Percentiles rank a stretch among this genome's conserved stretches.
Conservation (phyloP, 2,113 vertebrate genomes). For the Camelus dromedarius region DNA sequence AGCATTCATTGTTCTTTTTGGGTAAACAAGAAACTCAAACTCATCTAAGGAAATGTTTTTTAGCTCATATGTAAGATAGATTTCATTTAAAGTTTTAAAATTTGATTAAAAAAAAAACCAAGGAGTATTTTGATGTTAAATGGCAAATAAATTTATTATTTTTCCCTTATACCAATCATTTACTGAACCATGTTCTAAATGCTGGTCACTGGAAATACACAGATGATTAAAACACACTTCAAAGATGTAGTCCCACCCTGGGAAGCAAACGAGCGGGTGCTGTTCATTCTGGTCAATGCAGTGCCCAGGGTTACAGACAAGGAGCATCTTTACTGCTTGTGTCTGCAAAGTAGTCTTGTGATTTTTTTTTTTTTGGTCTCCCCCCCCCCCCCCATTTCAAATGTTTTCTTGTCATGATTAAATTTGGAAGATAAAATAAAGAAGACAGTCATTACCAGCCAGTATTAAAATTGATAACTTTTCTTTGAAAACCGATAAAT, state of each 20-base stretch:
- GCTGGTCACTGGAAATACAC: not conserved
- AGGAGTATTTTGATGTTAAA: not conserved
- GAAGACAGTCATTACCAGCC: not conserved
- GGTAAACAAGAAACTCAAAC: not conserved
- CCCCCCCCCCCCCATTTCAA: not conserved
- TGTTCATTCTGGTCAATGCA: not conserved
- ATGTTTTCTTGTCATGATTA: not conserved
- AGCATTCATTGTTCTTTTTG: not conserved
- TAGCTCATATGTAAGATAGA: not conserved
- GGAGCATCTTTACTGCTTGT: not conserved
- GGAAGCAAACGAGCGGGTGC: not conserved
- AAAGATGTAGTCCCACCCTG: not conserved
- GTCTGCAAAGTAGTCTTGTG: not conserved
- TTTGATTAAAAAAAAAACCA: constrained; percentile 8
- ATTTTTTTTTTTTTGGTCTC: not conserved
- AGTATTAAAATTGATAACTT: not conserved
- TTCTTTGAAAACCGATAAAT: not conserved
- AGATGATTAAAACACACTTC: not conserved
- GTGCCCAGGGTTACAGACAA: not conserved
- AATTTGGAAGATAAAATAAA: constrained; percentile 6
- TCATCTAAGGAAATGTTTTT: constrained; percentile 4
- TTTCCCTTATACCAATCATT: not conserved
- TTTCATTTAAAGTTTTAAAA: constrained; percentile 5
- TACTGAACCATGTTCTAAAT: not conserved
- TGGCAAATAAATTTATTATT: not conserved